Base-by-base conservation (phyloP, 2,113 vertebrate species). In the Bufo gargarizans region DNA sequence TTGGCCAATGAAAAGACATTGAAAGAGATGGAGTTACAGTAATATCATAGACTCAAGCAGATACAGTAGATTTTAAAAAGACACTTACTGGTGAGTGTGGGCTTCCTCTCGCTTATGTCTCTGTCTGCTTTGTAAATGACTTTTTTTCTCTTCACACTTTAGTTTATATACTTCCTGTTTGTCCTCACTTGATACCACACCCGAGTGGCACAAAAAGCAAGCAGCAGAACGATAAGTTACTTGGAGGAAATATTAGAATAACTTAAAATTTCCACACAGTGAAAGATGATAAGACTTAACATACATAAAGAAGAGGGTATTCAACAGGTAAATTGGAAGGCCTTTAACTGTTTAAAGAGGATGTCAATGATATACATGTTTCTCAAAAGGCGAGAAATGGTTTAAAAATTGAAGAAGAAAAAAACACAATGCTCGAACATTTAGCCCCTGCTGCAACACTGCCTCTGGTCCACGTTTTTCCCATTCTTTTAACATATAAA, bases 121-220 rank as follows among this genome's bases (percentile, higher is more conserved):
- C 43, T 45, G 17, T 85, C 84, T 85, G 58, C 71, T 77, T 56
- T 55, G 71, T 3, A 59, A 77, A 58, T 77, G 67, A 58, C 4
- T 85, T 85, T 12, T n/a, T 56, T 16, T 43, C 84, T 76, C 4
- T 59, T 61, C 55, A 59, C 19, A 58, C 55, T 72, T 59, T 19
- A 59, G 16, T 49, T 59, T 13, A 50, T 76, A 14, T n/a, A 85
- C 84, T 85, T 85, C 84, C 84, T 85, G 84, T 85, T 53, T 56
- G 71, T 61, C 77, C 76, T 61, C 43, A 22, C 12, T 43, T 47
- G n/a, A 74, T 10, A 76, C 55, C 71, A 77, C 84, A 22, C 55
- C 56, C 22, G 43, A 85, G 71, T 45, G 55, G 22, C 17, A 56
- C 58, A 17, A 74, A 43, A 45, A 43, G 67, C 12, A 81, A 33